These are phyloP conservation scores for Drosophila cardini DNA, from an alignment of 1,140 invertebrate species.

Conservation along the genomic window DNA sequence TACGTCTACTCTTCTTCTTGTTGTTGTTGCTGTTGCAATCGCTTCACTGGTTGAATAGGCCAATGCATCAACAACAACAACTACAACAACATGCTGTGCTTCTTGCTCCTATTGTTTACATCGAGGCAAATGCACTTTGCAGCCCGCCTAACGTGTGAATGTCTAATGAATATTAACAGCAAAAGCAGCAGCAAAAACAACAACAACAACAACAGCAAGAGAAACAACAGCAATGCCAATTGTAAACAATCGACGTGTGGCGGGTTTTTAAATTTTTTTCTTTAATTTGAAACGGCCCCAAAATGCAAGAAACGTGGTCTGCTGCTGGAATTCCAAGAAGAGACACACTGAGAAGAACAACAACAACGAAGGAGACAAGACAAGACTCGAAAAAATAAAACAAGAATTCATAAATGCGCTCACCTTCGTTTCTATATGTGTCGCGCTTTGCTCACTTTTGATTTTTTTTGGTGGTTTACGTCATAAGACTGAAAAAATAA, in stretches of 20 bases:
- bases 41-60: constrained; percentile 54
- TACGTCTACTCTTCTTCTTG: constrained; percentile 4
- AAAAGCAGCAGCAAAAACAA: constrained; percentile 12
- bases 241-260: constrained; percentile 65
- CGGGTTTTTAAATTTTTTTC: constrained; percentile 37
- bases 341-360: constrained; percentile 21
- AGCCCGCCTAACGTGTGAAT: constrained; percentile 27
- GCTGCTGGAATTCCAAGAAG: constrained; percentile 46
- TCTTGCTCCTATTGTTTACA: constrained; percentile 46
- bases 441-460: constrained; percentile 78
- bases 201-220: neutral
- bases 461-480: constrained; percentile 77
- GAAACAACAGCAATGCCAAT: constrained; percentile 38
- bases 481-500: constrained; percentile 80
- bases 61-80: constrained; percentile 42
- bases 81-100: constrained; percentile 24
- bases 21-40: constrained; percentile 33
- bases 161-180: constrained; percentile 38
- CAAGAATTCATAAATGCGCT: constrained; percentile 70
- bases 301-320: constrained; percentile 43
- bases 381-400: constrained; percentile 23
- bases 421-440: constrained; percentile 70
- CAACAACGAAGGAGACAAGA: constrained; percentile 33
- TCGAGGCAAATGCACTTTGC: constrained; percentile 46
- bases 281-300: constrained; percentile 20